Evolutionary conservation across 2,797 vertebrate species (phyloP).

Genomic region (Tolypeutes matacus): DNA sequence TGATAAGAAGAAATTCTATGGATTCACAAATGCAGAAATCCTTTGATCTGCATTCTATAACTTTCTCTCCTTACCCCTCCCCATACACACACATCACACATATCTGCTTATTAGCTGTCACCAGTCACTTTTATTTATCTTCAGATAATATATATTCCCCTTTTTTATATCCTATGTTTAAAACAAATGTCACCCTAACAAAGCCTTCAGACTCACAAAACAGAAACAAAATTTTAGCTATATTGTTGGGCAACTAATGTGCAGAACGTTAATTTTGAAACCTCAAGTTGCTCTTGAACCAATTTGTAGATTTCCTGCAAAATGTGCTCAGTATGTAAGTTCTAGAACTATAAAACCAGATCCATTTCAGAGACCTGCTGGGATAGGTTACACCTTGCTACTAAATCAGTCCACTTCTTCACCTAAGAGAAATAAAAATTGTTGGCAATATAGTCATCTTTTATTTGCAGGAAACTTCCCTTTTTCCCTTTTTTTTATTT

Average conservation of each 20-base stretch:
- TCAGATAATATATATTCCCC: background rate
- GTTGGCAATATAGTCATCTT: background rate
- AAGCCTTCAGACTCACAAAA: background rate
- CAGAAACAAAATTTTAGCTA: background rate
- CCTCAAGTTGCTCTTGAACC: background rate
- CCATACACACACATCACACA: too few species aligned
- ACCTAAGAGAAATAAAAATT: background rate
- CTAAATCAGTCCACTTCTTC: background rate
- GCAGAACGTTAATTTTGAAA: conserved; percentile 9
- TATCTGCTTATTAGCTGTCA: background rate
- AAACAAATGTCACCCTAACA: background rate
- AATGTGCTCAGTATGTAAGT: background rate
- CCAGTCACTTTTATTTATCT: background rate
- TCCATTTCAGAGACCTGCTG: background rate
- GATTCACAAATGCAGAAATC: background rate
- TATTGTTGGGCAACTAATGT: background rate
- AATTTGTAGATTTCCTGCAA: background rate
- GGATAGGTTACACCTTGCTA: background rate
- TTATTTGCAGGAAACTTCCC: background rate
- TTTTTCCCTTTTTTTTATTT: too few species aligned
- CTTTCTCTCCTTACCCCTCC: background rate
- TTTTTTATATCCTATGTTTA: conserved; percentile 10
- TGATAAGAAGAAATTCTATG: background rate
- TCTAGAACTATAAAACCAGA: background rate
- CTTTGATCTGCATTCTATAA: conserved; percentile 3